Percentiles rank a stretch among this genome's conserved stretches.
phyloP scores from a whole-genome alignment of 2,113 vertebrate genomes.

The Sander lucioperca region DNA sequence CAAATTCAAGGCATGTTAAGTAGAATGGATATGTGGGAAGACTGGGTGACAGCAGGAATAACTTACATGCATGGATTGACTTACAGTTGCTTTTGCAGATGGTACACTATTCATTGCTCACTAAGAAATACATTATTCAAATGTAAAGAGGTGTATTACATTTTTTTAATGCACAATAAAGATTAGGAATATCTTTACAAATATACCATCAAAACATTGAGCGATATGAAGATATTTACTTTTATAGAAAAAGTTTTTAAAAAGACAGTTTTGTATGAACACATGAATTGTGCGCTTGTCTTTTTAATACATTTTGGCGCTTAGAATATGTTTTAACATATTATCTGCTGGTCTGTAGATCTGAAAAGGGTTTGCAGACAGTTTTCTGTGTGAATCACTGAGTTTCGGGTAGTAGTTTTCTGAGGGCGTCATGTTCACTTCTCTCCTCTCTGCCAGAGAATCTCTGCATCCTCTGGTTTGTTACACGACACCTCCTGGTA shows the following conservation, averaged over 20 bases:
- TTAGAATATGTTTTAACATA: not conserved
- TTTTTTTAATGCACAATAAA: constrained; percentile 24
- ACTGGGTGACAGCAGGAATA: constrained; percentile 72
- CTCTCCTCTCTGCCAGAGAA: constrained; percentile 16
- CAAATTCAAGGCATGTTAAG: constrained; percentile 53
- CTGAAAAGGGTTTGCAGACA: not conserved
- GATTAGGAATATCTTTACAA: not conserved
- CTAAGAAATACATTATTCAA: constrained; percentile 47
- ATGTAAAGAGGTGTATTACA: constrained; percentile 29
- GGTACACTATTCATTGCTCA: constrained; percentile 50
- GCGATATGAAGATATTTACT: not conserved
- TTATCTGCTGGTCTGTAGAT: not conserved
- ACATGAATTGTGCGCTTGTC: not conserved
- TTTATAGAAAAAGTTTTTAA: not conserved
- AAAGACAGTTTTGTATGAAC: not conserved
- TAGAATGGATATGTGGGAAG: constrained; percentile 67
- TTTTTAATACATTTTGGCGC: not conserved
- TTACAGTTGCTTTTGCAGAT: constrained; percentile 68
- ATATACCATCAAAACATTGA: not conserved
- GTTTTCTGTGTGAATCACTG: not conserved
- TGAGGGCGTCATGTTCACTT: not conserved
- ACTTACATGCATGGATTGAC: constrained; percentile 77
- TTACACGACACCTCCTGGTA: constrained; percentile 74
- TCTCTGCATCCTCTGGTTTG: constrained; percentile 36
- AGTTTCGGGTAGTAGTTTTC: constrained; percentile 5